These are phyloP conservation scores for Syngnathus floridae DNA, from an alignment of 2,113 vertebrate genomes.

Conservation along the genomic window DNA sequence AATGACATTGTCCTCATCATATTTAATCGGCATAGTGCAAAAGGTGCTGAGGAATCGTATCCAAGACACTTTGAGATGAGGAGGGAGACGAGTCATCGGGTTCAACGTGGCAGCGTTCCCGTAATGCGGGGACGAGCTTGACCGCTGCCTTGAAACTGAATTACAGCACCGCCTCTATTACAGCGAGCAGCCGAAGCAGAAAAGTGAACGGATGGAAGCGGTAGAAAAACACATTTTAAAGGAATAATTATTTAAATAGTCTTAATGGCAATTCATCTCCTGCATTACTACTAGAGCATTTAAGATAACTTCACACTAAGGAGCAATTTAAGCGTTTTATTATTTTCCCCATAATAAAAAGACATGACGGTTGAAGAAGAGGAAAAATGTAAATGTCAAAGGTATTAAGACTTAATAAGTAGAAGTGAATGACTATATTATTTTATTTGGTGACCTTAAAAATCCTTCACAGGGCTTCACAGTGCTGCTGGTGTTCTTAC, in stretches of 20 bases:
- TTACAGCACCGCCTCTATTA: not conserved
- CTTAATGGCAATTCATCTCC: not conserved
- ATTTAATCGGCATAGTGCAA: constrained; percentile 31
- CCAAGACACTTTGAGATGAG: constrained; percentile 17
- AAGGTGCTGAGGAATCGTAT: constrained; percentile 62
- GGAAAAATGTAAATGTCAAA: not conserved
- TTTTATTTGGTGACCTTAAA: not conserved
- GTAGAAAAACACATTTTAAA: not conserved
- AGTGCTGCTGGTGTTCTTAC: not conserved
- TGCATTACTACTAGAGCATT: not conserved
- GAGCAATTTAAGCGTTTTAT: not conserved
- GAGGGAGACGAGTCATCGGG: constrained; percentile 53
- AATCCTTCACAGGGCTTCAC: not conserved
- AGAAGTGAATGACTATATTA: not conserved
- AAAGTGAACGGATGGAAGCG: no score
- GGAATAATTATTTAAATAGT: not conserved
- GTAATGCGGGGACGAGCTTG: constrained; percentile 45
- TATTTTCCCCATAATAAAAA: not conserved
- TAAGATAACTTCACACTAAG: not conserved
- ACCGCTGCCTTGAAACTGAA: not conserved
- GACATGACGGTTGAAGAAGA: no score
- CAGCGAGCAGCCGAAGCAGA: not conserved
- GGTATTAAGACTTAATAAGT: not conserved
- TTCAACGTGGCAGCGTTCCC: constrained; percentile 63
- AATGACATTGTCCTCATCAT: constrained; percentile 19